Evolutionary conservation across 1,140 invertebrate species (phyloP).

Genomic region (Cotesia glomerata): DNA sequence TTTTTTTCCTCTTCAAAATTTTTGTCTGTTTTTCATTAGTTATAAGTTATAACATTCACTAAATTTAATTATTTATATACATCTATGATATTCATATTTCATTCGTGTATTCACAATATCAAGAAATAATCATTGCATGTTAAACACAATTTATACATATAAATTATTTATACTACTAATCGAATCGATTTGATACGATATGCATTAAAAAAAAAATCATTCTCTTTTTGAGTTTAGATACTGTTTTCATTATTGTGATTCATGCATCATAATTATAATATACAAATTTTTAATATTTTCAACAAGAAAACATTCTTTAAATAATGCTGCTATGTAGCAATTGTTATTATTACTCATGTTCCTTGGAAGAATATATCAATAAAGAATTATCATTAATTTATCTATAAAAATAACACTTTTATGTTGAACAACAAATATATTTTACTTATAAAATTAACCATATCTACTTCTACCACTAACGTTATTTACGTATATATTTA

Average conservation of each 20-base stretch:
- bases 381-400: constrained; percentile 39
- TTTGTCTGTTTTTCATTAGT: not conserved
- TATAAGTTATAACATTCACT: not conserved
- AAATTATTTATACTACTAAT: constrained; percentile 11
- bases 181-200: constrained; percentile 23
- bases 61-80: constrained; percentile 40
- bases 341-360: not conserved
- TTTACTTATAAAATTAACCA: constrained; percentile 22
- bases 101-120: constrained; percentile 5
- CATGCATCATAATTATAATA: not conserved
- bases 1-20: too few relatives aligned
- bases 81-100: constrained; percentile 39
- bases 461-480: constrained; percentile 7
- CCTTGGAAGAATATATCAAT: constrained; percentile 22
- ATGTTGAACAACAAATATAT: constrained; percentile 46
- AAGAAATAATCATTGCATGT: not conserved
- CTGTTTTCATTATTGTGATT: not conserved
- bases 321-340: not conserved
- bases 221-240: not conserved
- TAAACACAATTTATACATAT: constrained; percentile 1
- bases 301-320: not conserved
- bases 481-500: constrained; percentile 26
- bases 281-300: not conserved
- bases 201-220: constrained; percentile 1
- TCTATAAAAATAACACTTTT: constrained; percentile 53